Evolutionary conservation across 2,797 vertebrate genomes (phyloP), one percentile per base, ranked within the genome.

Genomic region (Amblyraja radiata): DNA sequence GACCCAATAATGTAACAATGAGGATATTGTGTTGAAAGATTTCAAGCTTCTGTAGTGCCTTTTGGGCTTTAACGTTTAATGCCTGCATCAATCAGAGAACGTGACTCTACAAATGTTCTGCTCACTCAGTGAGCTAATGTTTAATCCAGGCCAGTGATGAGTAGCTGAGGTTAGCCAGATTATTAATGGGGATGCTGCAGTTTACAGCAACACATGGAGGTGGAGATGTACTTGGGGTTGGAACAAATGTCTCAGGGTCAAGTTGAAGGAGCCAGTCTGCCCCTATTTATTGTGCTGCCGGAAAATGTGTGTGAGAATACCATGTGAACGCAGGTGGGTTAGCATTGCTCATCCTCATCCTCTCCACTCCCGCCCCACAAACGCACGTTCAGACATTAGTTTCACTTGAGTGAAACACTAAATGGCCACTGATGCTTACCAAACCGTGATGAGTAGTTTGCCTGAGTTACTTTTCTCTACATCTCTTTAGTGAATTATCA

Each of bases 81-180:
- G 61, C 36, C n/a, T 88, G n/a, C 16, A 68, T 68, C n/a, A 32
- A 32, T 36, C 61, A 9, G 63, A 88, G n/a, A 88, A 68, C 61
- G 84, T 88, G 84, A 88, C 84, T 88, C 14, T 68, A 68, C 61
- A 88, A 88, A 63, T 68, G n/a, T 88, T 6, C 61, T 36, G 14
- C 61, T 68, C 61, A 68, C 23, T 84, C n/a, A 68, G 84, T 88
- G 84, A 32, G 63, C 63, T 88, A 88, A 88, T 88, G 63, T 88
- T 88, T 88, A 88, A 88, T 68, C 61, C 21, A 8, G 84, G 84
- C 68, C 84, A 65, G 84, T 68, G 84, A 63, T 68, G 61, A 36
- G 61, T 68, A 88, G 61, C 84, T 68, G 61, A 88, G 16, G 32
- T 36, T 6, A 68, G 84, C 7, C 61, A 65, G 28, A 88, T 68